Conservation (phyloP, 2,797 vertebrate genomes). For the Microctenopoma steveboyesi region DNA sequence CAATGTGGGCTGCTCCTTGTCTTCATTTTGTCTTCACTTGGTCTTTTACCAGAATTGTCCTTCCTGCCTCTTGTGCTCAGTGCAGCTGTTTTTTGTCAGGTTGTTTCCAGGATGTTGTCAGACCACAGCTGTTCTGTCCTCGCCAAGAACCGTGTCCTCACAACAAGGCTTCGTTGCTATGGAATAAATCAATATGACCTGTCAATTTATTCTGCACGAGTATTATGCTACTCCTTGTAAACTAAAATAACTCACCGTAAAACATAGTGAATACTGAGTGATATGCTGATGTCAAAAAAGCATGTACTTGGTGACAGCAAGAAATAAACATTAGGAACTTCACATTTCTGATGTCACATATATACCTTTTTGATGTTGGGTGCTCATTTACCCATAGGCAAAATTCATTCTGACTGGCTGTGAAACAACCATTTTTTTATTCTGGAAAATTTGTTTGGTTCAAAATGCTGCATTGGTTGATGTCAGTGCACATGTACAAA, state of each 20-base stretch:
- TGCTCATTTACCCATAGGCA: too few species aligned
- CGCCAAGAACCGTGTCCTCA: conserved; percentile 55
- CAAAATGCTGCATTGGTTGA: too few species aligned
- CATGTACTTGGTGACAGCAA: conserved; percentile 39
- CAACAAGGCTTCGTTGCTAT: conserved; percentile 50
- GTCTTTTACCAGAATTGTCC: conserved; percentile 65
- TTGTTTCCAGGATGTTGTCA: conserved; percentile 66
- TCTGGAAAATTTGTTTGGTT: too few species aligned
- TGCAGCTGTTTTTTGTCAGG: conserved; percentile 74
- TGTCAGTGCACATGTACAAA: too few species aligned
- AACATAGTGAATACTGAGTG: conserved; percentile 28
- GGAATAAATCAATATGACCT: conserved; percentile 55
- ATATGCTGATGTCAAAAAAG: conserved; percentile 48
- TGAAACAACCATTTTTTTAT: too few species aligned
- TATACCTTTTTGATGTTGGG: too few species aligned
- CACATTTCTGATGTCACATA: neutral
- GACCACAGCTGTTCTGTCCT: conserved; percentile 67
- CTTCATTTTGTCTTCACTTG: conserved; percentile 45
- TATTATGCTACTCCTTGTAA: conserved; percentile 37
- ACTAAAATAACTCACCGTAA: conserved; percentile 38
- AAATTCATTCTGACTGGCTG: too few species aligned
- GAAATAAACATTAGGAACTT: conserved; percentile 41
- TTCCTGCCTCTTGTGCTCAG: conserved; percentile 53
- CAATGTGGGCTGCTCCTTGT: conserved; percentile 42
- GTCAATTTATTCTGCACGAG: conserved; percentile 45